Evolutionary conservation across 2,888 invertebrate species (phyloP).

Genomic region (Eulithis prunata): DNA sequence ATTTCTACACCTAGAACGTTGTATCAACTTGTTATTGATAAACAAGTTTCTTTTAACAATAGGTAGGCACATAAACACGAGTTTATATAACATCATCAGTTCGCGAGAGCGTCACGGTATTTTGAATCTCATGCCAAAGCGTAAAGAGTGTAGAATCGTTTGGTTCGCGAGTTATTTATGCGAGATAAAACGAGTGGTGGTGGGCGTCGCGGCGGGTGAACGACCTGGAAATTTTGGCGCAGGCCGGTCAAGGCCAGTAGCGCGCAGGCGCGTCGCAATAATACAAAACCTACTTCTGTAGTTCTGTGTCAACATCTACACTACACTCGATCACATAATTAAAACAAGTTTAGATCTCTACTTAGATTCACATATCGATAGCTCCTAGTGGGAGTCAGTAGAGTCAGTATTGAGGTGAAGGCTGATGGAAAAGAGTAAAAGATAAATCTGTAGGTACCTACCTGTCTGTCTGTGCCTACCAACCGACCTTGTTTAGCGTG

Average conservation of each 20-base stretch:
- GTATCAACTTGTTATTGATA: conserved; percentile 69
- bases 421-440: no score
- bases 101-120: conserved; percentile 35
- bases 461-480: no score
- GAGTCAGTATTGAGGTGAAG: no score
- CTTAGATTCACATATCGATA: background rate
- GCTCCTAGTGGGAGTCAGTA: no score
- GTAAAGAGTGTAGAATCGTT: conserved; percentile 55
- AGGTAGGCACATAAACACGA: conserved; percentile 72
- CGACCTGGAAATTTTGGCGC: conserved; percentile 83
- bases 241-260: conserved; percentile 82
- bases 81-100: conserved; percentile 70
- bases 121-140: conserved; percentile 42
- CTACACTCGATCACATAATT: background rate
- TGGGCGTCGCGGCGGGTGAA: conserved; percentile 78
- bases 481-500: no score
- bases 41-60: conserved; percentile 78
- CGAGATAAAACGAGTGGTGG: conserved; percentile 78
- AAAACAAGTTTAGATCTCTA: background rate
- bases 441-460: no score
- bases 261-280: conserved; percentile 64
- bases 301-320: conserved; percentile 22
- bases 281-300: conserved; percentile 40
- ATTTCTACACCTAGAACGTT: conserved; percentile 48
- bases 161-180: conserved; percentile 62